Conservation (phyloP, 2,888 invertebrate genomes). For the Dysmachus trigonus region DNA sequence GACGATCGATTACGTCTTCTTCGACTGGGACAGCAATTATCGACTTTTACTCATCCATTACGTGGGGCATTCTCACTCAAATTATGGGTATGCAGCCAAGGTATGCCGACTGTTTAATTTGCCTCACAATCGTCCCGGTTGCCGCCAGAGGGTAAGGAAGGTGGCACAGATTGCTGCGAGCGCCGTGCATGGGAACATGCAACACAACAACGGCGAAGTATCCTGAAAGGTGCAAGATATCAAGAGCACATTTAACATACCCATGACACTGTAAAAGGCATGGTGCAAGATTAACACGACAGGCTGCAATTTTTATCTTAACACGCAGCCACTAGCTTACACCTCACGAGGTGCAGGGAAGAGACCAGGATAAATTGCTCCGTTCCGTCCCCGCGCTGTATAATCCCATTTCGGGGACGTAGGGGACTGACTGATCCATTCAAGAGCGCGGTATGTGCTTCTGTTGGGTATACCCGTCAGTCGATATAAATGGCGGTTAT, state of each 20-base stretch:
- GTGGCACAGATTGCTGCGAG: background rate
- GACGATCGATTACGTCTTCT: constrained; percentile 31
- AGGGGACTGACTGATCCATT: background rate
- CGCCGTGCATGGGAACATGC: constrained; percentile 16
- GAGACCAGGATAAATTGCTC: background rate
- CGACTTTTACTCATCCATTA: constrained; percentile 34
- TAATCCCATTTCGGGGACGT: background rate
- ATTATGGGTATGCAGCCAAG: background rate
- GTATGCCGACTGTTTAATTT: constrained; percentile 1
- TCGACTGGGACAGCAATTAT: constrained; percentile 29
- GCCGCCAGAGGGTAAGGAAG: background rate
- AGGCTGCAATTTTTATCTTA: constrained; percentile 42
- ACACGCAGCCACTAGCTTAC: constrained; percentile 40
- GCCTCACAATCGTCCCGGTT: background rate
- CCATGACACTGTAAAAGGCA: constrained; percentile 28
- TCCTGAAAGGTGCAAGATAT: constrained; percentile 38
- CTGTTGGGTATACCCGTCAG: constrained; percentile 38
- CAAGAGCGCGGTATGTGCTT: background rate
- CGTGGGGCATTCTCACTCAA: background rate
- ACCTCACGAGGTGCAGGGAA: background rate
- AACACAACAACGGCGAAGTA: background rate
- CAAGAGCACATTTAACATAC: constrained; percentile 37
- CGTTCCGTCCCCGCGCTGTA: background rate
- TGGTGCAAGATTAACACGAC: constrained; percentile 35
- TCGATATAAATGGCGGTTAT: constrained; percentile 47